Evolutionary conservation across 2,113 vertebrate genomes (phyloP).

Genomic region (Irena cyanogastra): DNA sequence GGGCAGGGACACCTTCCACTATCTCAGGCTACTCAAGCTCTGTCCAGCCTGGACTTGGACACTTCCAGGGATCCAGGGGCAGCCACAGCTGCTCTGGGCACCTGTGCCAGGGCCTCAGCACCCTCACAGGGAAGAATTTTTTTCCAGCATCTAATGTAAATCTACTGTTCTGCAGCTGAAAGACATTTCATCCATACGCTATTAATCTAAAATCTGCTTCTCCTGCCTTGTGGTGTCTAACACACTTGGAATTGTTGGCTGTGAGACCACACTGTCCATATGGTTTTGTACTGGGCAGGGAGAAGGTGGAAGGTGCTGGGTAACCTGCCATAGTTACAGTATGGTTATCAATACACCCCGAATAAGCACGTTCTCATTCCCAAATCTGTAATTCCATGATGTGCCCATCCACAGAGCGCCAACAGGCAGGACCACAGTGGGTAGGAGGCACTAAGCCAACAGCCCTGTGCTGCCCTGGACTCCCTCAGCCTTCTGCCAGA

Average conservation of each 20-base stretch:
- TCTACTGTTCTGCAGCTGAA: neutral
- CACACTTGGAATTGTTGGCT: neutral
- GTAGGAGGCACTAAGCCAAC: neutral
- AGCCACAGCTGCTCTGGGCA: neutral
- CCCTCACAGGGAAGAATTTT: neutral
- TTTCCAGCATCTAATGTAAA: neutral
- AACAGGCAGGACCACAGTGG: neutral
- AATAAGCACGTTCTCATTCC: neutral
- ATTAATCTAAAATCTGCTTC: neutral
- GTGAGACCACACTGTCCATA: rapidly evolving
- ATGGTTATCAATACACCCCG: neutral
- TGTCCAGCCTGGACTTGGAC: rapidly evolving
- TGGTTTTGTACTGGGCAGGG: neutral
- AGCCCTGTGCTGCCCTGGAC: neutral
- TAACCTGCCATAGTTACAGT: no score
- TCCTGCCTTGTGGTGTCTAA: neutral
- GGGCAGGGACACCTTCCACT: neutral
- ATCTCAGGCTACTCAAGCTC: rapidly evolving
- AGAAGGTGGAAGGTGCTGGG: neutral
- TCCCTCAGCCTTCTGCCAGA: neutral
- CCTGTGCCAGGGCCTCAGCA: neutral
- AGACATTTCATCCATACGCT: neutral
- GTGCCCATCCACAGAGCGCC: neutral
- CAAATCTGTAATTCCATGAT: no score
- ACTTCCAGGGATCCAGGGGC: neutral